Base-by-base conservation (phyloP, 1,140 invertebrate genomes). In the Luehdorfia chinensis region DNA sequence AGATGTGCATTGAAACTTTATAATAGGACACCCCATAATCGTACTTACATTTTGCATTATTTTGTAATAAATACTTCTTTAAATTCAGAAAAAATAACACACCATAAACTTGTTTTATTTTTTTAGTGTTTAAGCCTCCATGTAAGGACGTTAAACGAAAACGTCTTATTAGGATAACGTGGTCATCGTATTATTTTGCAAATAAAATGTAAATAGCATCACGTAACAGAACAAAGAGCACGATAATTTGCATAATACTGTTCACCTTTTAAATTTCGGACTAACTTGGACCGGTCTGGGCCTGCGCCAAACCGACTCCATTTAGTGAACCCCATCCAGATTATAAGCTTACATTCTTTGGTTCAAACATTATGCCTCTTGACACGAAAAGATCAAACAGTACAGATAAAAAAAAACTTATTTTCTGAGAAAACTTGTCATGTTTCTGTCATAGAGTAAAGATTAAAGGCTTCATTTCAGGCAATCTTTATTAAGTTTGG, bases 191-290 rank as follows among this genome's bases (percentile, higher is more conserved):
- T n/a, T 31, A 12, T 31, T 31, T 31, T 6, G 0, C 3, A 31
- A 70, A 75, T 74, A 74, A 72, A 75, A 70, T 61, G 63, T 66
- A 73, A 74, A 66, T 60, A 73, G 66, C 58, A 49, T 69, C 67
- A 75, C 52, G 45, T 56, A 46, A 63, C 60, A 59, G 65, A 75
- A 75, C 71, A 79, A 76, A 75, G 74, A 73, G 76, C 72, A 63
- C 46, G 59, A 47, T 61, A 46, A 79, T 79, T 79, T 79, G 66
- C 75, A 79, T 79, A 79, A 79, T 69, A 49, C 59, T 69, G 70
- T 70, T 64, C 68, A 77, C 73, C 73, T 79, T 79, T 76, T 62
- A 67, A 62, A 57, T 66, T 69, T 61, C 46, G 57, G 61, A 61
- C 59, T 53, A 55, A 60, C 41, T 49, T 43, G 55, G 45, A 27